Base-by-base conservation (phyloP, 35 echinoderm and acorn worm species). In the Ophiothrix spiculata region DNA sequence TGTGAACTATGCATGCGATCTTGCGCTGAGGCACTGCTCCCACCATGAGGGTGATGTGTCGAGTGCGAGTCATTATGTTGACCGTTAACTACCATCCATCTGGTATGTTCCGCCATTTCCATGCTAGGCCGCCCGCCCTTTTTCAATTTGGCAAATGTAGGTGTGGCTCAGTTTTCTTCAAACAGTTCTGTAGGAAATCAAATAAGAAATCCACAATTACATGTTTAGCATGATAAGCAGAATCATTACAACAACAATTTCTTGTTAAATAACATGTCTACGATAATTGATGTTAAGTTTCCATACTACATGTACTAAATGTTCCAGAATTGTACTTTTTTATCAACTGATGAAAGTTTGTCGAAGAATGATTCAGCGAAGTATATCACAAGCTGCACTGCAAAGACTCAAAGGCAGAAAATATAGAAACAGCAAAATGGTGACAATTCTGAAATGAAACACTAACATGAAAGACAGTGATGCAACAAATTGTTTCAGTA, bases 81-180 rank as follows among this genome's bases (percentile, higher is more conserved):
- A 34, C 75, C 75, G 76, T 87, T 87, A 6, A 87, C 76, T 1
- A 87, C 81, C 85, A 87, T 87, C 85, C 85, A 87, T n/a, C 85
- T 37, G 29, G 75, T 87, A 37, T 87, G 85, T 36, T 87, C 85
- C 0, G 85, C 33, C 28, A 87, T 54, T 28, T 84, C 81, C 81
- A 84, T 84, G 49, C 6, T 60, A 32, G 19, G 6, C 19, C 42
- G n/a, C 42, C 19, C 42, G 6, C 6, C 6, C 42, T 49, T 49
- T 49, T 10, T 49, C 42, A 6, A 10, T 49, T 69, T 69, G 60
- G 17, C 29, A n/a, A n/a, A n/a, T n/a, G 3, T 69, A 69, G 60
- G 60, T 69, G 60, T 69, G 60, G 60, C 60, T 15, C 3, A 28
- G 6, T 69, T 6, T 49, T 49, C 42, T 49, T 49, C 42, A 49